phyloP scores from a whole-genome alignment of 2,113 vertebrate species.

The Cinclus cinclus region DNA sequence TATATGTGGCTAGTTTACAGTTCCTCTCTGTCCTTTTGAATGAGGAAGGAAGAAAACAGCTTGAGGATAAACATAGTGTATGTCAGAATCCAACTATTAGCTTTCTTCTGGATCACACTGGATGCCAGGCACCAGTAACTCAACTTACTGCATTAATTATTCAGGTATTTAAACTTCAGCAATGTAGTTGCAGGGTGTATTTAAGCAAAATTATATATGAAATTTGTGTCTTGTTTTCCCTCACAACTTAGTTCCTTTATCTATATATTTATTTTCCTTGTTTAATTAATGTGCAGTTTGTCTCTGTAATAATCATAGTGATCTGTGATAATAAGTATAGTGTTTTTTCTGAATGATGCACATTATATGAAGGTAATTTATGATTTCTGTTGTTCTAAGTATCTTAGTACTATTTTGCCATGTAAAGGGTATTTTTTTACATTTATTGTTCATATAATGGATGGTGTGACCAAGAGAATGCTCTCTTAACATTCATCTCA shows the following conservation, averaged over 20 bases:
- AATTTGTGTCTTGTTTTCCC: background rate
- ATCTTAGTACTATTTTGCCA: background rate
- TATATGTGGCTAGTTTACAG: constrained; percentile 78
- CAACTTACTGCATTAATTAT: constrained; percentile 83
- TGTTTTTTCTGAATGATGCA: background rate
- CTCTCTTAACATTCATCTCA: background rate
- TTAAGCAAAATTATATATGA: background rate
- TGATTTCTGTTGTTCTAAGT: background rate
- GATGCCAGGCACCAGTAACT: constrained; percentile 66
- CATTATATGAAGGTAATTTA: background rate
- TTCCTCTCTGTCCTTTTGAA: constrained; percentile 85
- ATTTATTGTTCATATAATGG: background rate
- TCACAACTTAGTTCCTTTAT: background rate
- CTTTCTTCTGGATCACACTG: constrained; percentile 71
- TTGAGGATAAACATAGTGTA: background rate
- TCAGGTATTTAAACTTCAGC: constrained; percentile 76
- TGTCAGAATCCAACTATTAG: constrained; percentile 45
- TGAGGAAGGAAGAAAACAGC: constrained; percentile 79
- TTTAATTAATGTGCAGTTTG: background rate
- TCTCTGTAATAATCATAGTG: background rate
- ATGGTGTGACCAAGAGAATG: background rate
- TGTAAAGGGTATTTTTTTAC: background rate
- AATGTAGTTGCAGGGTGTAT: background rate
- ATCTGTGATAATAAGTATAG: background rate
- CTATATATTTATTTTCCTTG: background rate